Evolutionary conservation across 2,797 vertebrate species (phyloP), one percentile per base, ranked within the genome.

Genomic region (Perodicticus potto): DNA sequence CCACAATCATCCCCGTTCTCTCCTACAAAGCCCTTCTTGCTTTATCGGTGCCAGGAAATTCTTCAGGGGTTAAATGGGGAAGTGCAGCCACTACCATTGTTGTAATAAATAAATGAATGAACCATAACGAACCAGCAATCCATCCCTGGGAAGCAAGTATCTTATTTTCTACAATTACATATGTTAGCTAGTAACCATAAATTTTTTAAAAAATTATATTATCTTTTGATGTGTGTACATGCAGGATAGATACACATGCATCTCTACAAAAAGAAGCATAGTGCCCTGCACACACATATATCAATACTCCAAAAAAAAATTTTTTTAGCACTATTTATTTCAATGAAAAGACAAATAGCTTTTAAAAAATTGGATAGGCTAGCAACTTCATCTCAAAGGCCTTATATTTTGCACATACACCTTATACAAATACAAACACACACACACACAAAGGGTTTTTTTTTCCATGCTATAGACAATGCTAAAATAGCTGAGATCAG

Each of bases 31-130:
- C 96, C 98, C 91, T 91, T 72, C 92, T 90, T 40, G 96, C 53
- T 94, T 90, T 97, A 96, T 61, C 55, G 63, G 96, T 97, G 96
- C 95, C 97, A 96, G 92, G 96, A 96, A 70, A 98, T 97, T 95
- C 98, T 97, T 97, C 92, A 96, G 2, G 96, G 93, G 97, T 98
- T 92, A 94, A 98, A 98, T 96, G 97, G 80, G 98, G 97, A 98
- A 98, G 98, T 98, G 96, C 45, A 69, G 97, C 94, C 96, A 97
- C 96, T 96, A 98, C 97, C 91, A 98, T 89, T 96, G 98, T 98
- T 63, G 97, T 96, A 97, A 98, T 97, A 97, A 98, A 98, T 97
- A 97, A 98, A 98, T 98, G 98, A 98, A 98, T 98, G 98, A 98
- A 98, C 96, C 96, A 94, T 91, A 96, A 97, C 91, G 78, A 98